Evolutionary conservation across 53 echinoderm and acorn worm genomes (phyloP), one percentile per base, ranked within the genome.

Genomic region (Astropecten irregularis): DNA sequence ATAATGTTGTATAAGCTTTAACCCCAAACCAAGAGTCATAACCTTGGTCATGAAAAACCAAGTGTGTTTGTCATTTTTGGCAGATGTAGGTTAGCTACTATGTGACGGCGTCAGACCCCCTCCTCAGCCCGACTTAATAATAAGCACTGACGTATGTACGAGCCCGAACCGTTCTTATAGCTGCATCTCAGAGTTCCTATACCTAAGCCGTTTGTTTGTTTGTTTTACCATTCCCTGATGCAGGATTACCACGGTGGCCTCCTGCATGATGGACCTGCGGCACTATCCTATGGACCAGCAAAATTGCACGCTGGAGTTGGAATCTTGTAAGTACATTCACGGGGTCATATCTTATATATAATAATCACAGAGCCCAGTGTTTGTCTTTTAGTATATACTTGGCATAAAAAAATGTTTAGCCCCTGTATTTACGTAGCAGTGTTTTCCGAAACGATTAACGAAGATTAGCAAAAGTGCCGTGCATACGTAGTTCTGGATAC

Each of bases 241-340:
- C n/a, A 97, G 97, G 84, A 94, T 97, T 28, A 97, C 97, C 25
- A 97, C 92, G 3, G 97, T 97, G 23, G 97, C 97, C 29, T 94
- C 97, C 18, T 97, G 97, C 34, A 92, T 93, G 87, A 97, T 97
- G 97, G 97, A 97, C 84, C 85, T 97, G 36, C 62, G 88, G 29
- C 83, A 93, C 47, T 96, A 96, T 81, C 95, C 96, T 4, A 91
- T 96, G 91, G 96, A 96, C 60, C 91, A 88, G 74, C 96, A 96
- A 66, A 96, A 91, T 76, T 96, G 96, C 59, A 89, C 96, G 18
- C 63, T 96, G 44, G 96, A 96, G 58, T 82, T 96, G 8, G 96
- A 96, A 82, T 93, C 93, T 53, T 96, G 96, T 96, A 82, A 96
- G 96, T 96, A 86, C 30, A 54, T 5, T 4, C 5, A 16, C 22